Evolutionary conservation across 2,888 invertebrate species (phyloP), one percentile per base, ranked within the genome.

Genomic region (Anthophora plumipes): DNA sequence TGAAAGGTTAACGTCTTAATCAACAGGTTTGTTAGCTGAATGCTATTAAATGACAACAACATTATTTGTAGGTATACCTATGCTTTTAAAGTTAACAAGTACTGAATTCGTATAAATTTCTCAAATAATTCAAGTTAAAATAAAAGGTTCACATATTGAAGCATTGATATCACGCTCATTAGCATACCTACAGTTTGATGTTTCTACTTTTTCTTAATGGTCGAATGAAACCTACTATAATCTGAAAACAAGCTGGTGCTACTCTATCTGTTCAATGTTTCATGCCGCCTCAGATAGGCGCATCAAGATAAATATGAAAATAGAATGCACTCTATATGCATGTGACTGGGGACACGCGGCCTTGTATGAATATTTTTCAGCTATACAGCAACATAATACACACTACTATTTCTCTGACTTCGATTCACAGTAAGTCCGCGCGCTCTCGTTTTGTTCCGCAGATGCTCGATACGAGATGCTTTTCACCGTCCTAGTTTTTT

Each of bases 401-500:
- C 25, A 25, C 57, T 50, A 78, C 68, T 77, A 73, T 54, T 83
- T 37, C 54, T 69, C 52, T 43, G 54, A 52, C 48, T 70, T 75
- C 67, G 70, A 76, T 57, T 59, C 60, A 54, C 57, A 72, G 80
- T 79, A 77, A 83, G 61, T 69, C 74, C 46, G 64, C 31, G 55
- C 80, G 88, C 77, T 85, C 90, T 84, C 89, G 85, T 90, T 90
- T 89, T 83, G 76, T 85, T 82, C 72, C 66, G 54, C 61, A 67
- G 74, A 82, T 75, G 71, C 80, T 64, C 72, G 83, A 83, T 75
- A 83, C 84, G 74, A 82, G 66, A 74, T 82, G 83, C 85, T 89
- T 90, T 89, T 88, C 90, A 89, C 89, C 85, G 89, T 85, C 86
- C 88, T 82, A 89, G 83, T 88, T 90, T 89, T 89, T 88, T 31